Conservation (phyloP, 2,113 vertebrate genomes). For the Forbesichthys papilliferus region DNA sequence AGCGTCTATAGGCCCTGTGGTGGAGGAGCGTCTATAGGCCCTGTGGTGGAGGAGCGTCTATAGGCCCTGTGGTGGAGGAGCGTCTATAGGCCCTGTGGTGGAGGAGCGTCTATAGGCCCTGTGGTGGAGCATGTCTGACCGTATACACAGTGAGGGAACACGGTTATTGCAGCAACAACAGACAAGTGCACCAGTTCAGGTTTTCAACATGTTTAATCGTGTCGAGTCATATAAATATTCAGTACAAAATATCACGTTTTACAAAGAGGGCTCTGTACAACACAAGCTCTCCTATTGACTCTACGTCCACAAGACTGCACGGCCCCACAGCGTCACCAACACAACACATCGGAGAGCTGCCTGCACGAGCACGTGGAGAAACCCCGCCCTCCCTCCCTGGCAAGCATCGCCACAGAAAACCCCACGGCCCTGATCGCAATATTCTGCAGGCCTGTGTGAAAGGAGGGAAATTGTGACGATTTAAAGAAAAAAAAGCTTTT, state of each 20-base stretch:
- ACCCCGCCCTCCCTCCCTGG: conserved; percentile 17
- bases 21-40: too few relatives aligned
- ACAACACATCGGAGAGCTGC: conserved; percentile 49
- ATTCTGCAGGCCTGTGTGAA: conserved; percentile 29
- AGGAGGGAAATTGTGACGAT: conserved; percentile 22
- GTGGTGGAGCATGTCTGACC: too few relatives aligned
- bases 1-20: too few relatives aligned
- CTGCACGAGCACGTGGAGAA: conserved; percentile 54
- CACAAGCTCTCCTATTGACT: conserved; percentile 76
- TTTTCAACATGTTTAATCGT: conserved; percentile 84
- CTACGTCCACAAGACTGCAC: conserved; percentile 73
- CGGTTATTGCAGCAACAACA: not conserved
- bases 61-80: too few relatives aligned
- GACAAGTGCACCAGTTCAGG: conserved; percentile 25
- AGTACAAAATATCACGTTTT: conserved; percentile 97
- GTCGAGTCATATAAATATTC: conserved; percentile 95
- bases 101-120: too few relatives aligned
- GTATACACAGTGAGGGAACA: not conserved
- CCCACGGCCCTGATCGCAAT: conserved; percentile 26
- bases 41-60: too few relatives aligned
- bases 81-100: too few relatives aligned
- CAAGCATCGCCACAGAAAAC: conserved; percentile 47
- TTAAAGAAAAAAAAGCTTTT: conserved; percentile 16
- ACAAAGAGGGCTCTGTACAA: conserved; percentile 86
- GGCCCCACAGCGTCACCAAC: conserved; percentile 73